Evolutionary conservation across 1,140 invertebrate species (phyloP).

Genomic region (Panagrolaimus sp.): DNA sequence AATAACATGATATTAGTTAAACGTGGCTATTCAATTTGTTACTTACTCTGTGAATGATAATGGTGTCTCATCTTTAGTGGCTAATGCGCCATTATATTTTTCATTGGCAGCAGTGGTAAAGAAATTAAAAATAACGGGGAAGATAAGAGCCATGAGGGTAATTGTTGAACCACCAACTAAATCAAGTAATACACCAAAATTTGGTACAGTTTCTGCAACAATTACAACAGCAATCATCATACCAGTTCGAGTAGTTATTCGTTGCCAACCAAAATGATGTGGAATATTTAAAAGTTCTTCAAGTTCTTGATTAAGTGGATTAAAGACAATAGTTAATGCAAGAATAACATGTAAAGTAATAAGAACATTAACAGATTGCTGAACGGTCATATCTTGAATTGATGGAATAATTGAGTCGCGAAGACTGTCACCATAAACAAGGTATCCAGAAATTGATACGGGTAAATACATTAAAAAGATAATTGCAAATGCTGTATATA

Average conservation of each 20-base stretch:
- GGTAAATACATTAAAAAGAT: conserved; percentile 51
- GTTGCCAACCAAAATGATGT: conserved; percentile 60
- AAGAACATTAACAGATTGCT: conserved; percentile 58
- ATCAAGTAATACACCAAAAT: conserved; percentile 81
- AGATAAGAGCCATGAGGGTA: conserved; percentile 70
- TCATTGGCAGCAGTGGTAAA: conserved; percentile 60
- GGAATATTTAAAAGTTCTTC: conserved; percentile 68
- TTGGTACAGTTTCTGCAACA: conserved; percentile 74
- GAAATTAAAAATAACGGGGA: conserved; percentile 77
- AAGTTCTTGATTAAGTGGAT: conserved; percentile 64
- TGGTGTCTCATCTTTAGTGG: conserved; percentile 38
- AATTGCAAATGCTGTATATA: conserved; percentile 46
- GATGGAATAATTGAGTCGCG: conserved; percentile 55
- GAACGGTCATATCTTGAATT: conserved; percentile 47
- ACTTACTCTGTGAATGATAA: conserved; percentile 35
- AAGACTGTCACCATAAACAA: conserved; percentile 49
- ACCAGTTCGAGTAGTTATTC: conserved; percentile 66
- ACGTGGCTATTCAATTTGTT: conserved; percentile 1
- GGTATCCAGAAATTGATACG: conserved; percentile 47
- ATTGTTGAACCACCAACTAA: conserved; percentile 60
- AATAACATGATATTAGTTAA: not conserved
- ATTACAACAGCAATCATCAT: conserved; percentile 70
- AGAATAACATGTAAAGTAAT: conserved; percentile 60
- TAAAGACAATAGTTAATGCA: conserved; percentile 60
- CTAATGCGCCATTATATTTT: conserved; percentile 38